Evolutionary conservation across 2,113 vertebrate species (phyloP), one percentile per base, ranked within the genome.

Genomic region (Axis porcinus): DNA sequence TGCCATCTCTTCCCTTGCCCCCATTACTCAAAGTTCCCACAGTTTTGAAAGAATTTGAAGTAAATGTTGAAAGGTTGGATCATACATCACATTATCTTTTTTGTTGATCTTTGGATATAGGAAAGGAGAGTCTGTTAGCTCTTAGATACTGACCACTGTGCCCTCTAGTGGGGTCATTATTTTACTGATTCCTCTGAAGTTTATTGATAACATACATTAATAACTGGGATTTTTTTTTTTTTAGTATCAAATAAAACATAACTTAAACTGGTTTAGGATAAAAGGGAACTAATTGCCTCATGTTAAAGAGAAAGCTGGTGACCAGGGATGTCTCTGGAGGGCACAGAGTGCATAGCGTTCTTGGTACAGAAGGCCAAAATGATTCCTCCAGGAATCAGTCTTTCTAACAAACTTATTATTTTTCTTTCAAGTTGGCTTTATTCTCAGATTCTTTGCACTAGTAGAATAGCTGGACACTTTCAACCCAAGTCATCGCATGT

Each of bases 41-140:
- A 50, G 45, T 43, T 91, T 95, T 36, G 27, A 54, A 86, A 85
- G 70, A 30, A 87, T 91, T 88, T 88, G 13, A 95, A 90, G 3
- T 52, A 40, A 95, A 90, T 52, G 33, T 50, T 92, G 21, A 96
- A 85, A 43, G 90, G 27, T 90, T 89, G 36, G 23, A 67, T 64
- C 17, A 15, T 7, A 67, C 58, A 81, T 40, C 40, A 1, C 8
- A 84, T 60, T 78, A 7, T 74, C 6, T 81, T 64, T 57, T 95
- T 55, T 45, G 28, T 43, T 64, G 7, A 57, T 64, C 5, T 86
- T 84, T 94, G 21, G 21, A 25, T 81, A 15, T 54, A 79, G 13
- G 25, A 62, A 97, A 90, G 40, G 23, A 94, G 2, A 64, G 14
- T 13, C 83, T 84, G 7, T 11, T 30, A 43, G 50, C 43, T 79